Conservation (phyloP, 2,797 vertebrate species). For the Chaenodraco wilsoni region DNA sequence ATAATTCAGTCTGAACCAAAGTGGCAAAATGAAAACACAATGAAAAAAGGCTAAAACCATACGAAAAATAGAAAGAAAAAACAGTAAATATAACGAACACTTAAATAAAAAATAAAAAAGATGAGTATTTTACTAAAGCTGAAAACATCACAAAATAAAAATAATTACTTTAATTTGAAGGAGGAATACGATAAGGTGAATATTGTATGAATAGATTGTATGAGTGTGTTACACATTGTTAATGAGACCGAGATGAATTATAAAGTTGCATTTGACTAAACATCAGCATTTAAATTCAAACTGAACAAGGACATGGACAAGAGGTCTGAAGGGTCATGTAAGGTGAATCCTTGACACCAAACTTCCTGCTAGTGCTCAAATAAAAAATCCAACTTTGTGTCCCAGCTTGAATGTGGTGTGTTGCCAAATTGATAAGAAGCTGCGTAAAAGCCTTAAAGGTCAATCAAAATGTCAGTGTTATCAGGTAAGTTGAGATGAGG, state of each 20-base stretch:
- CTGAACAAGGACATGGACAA: neutral
- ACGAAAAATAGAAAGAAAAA: too few relatives aligned
- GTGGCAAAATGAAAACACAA: too few relatives aligned
- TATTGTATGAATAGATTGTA: neutral
- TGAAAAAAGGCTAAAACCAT: too few relatives aligned
- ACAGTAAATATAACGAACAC: too few relatives aligned
- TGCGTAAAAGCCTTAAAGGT: constrained; percentile 36
- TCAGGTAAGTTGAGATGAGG: constrained; percentile 78
- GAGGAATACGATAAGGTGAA: neutral
- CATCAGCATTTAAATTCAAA: neutral
- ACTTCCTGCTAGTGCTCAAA: neutral
- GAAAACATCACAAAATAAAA: neutral
- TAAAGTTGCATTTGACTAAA: neutral
- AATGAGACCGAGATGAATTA: neutral
- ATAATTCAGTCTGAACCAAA: neutral
- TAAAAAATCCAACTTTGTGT: neutral
- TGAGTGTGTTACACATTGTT: neutral
- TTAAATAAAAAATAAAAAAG: too few relatives aligned
- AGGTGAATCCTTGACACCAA: neutral
- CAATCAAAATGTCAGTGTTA: constrained; percentile 73
- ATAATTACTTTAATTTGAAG: neutral
- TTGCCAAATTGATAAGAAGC: neutral
- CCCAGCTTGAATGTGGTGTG: neutral
- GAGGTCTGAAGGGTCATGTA: neutral
- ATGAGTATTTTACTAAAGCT: neutral